Evolutionary conservation across 2,113 vertebrate genomes (phyloP), one percentile per base, ranked within the genome.

Genomic region (Hydropotes inermis): DNA sequence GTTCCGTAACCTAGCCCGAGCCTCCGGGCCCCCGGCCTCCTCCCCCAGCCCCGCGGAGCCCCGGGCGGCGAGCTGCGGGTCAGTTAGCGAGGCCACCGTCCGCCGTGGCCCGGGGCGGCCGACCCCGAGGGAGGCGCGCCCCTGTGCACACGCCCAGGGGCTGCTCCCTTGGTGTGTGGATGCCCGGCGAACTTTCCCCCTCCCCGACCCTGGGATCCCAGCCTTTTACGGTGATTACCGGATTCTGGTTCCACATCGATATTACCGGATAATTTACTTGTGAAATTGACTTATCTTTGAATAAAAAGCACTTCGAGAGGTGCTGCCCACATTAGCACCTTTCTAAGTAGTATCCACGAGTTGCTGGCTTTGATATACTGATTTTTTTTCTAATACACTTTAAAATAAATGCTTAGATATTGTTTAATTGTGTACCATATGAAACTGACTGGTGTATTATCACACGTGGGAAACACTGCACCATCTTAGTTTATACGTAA

Each of bases 391-490:
- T 25, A 36, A 76, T 74, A 87, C 87, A 87, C 36, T 84, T 86
- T 64, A 43, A 87, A 30, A 43, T 60, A 36, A 86, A 30, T 21
- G 25, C 30, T 82, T 92, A 14, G n/a, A 16, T 78, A 25, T 23
- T 83, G 36, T 45, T 83, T 47, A 88, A 50, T 60, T 84, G 70
- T 58, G 78, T 88, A 43, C 57, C 33, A 4, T 76, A 3, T 84
- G 47, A 74, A 90, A 67, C 55, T 14, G n/a, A n/a, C n/a, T 52
- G 19, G 58, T n/a, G 57, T 60, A 27, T 33, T 60, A 27, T 28
- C 79, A 13, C 50, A 15, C 50, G 11, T 86, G 87, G 90, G 60
- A 95, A 88, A 43, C 87, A 61, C 85, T 19, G 39, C 96, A 28
- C 28, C 21, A 9, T 47, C 4, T 52, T 33, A 23, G 19, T 30